Conservation (phyloP, 2,797 vertebrate species). For the Phoebastria nigripes region DNA sequence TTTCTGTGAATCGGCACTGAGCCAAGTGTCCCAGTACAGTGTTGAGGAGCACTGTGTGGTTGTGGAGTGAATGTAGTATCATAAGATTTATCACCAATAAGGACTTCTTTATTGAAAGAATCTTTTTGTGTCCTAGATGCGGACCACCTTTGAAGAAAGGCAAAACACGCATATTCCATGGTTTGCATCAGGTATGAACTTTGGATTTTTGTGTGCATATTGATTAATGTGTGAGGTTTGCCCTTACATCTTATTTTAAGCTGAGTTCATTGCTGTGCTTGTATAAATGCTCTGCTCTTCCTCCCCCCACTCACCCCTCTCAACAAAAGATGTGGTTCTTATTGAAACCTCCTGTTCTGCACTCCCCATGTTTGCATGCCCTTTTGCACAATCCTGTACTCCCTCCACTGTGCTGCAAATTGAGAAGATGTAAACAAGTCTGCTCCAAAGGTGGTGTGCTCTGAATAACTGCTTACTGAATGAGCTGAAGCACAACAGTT, state of each 20-base stretch:
- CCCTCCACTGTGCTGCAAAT: background rate
- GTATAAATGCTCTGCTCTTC: background rate
- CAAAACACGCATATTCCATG: conserved; percentile 89
- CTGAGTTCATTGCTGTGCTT: background rate
- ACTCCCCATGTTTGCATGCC: rapidly evolving
- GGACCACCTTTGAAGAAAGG: conserved; percentile 90
- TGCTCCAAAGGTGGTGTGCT: background rate
- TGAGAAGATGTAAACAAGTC: background rate
- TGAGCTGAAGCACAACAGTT: background rate
- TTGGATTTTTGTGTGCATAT: background rate
- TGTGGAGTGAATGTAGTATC: rapidly evolving
- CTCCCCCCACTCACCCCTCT: background rate
- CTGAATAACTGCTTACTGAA: background rate
- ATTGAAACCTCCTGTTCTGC: background rate
- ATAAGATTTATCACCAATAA: background rate
- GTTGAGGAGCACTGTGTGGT: background rate
- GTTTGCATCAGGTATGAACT: conserved; percentile 86
- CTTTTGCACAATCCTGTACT: background rate
- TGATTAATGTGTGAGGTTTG: background rate
- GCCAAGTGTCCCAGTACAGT: background rate
- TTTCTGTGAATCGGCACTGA: background rate
- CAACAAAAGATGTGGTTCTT: background rate
- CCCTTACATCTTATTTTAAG: background rate
- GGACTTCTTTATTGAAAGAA: background rate
- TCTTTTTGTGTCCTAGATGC: conserved; percentile 77